Evolutionary conservation across 64 coral and sea anemone genomes (phyloP), one percentile per base, ranked within the genome.

Genomic region (Montipora efflorescens): DNA sequence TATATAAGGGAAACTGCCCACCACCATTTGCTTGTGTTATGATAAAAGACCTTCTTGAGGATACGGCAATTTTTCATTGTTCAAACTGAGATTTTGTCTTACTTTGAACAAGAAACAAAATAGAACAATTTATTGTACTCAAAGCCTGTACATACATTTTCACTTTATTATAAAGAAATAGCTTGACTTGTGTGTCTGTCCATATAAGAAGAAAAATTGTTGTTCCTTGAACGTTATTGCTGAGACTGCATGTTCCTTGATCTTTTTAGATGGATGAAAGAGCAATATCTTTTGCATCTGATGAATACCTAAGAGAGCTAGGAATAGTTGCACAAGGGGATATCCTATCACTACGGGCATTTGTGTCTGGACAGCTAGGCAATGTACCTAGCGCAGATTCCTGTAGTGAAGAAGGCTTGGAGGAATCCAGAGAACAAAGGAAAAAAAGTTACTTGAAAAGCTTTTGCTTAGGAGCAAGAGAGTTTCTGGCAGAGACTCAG

Each of bases 251-350:
- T 28, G 8, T 75, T 28, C 72, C 21, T 74, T 74, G 57, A 2
- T 59, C 57, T 44, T 11, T 28, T 75, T 25, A 75, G 28, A 75
- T 75, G 72, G 72, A 43, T 75, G 72, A 75, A 75, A 43, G 72
- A 23, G 72, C 72, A 10, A 75, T 46, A 75, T 23, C 19, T 2
- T 0, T 75, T 8, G 72, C 72, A 22, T 75, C 72, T 7, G 72
- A 75, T 75, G 72, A 75, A 25, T 7, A 75, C 10, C 72, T 75
- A 25, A 43, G 72, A 25, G 5, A 75, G 25, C 72, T 84, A 66
- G 67, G 59, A 45, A 66, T 84, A 84, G 81, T 84, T 84, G 81
- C 81, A 66, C 81, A 84, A 84, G 59, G 81, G 10, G 81, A 84
- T 43, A 84, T 84, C 12, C 52, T 84, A 66, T 55, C 81, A 66